Percentiles rank a stretch among this genome's conserved stretches.
phyloP scores from a whole-genome alignment of 2,113 vertebrate species.

The Cyphomyrus discorhynchus region DNA sequence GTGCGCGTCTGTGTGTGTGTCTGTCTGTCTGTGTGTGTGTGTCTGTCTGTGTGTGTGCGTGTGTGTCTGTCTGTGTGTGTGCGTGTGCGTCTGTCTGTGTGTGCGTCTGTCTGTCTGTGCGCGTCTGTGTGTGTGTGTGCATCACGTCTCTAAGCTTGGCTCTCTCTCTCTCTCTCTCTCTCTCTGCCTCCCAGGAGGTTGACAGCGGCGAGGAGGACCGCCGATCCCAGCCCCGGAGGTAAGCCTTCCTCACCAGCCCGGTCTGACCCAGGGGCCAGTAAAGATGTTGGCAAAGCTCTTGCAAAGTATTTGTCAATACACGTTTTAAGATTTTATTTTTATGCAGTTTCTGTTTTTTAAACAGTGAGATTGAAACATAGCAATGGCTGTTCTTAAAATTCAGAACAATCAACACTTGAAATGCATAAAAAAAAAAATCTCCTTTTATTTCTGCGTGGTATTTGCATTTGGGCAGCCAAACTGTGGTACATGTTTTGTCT shows the following conservation, averaged over 20 bases:
- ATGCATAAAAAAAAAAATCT: background rate
- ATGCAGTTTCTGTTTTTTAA: background rate
- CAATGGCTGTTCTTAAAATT: background rate
- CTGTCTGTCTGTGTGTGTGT: too few relatives aligned
- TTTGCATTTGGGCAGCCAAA: background rate
- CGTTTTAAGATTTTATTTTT: background rate
- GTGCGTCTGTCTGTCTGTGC: background rate
- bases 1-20: too few relatives aligned
- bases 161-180: slow-evolving; percentile 1
- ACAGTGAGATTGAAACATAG: background rate
- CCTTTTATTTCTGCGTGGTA: background rate
- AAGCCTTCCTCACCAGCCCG: slow-evolving; percentile 35
- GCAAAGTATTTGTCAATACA: background rate
- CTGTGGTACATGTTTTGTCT: background rate
- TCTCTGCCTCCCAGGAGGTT: slow-evolving; percentile 67
- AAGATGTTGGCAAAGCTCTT: background rate
- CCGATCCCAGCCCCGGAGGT: slow-evolving; percentile 87
- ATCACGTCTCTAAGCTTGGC: background rate
- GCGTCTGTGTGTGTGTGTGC: background rate
- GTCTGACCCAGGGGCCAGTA: background rate
- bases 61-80: background rate
- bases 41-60: background rate
- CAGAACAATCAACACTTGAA: background rate
- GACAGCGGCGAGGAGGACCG: slow-evolving; percentile 91
- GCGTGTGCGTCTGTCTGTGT: too few relatives aligned